Evolutionary conservation across 2,888 invertebrate species (phyloP), one percentile per base, ranked within the genome.

Genomic region (Ametastegia equiseti): DNA sequence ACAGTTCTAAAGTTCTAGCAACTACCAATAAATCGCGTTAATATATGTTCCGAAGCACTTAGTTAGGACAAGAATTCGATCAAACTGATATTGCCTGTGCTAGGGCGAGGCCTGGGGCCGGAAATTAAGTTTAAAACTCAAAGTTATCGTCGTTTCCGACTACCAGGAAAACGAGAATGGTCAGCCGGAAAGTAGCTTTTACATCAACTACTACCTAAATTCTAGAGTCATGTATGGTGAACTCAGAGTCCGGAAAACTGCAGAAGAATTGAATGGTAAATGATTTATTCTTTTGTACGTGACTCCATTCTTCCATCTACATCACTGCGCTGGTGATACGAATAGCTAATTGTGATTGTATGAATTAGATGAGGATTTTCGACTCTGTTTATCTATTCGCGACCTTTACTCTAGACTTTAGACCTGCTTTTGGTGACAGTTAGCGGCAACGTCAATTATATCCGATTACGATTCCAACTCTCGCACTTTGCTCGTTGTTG

Each of bases 71-170:
- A 27, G 71, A 71, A 71, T 45, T 23, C 45, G 71, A 71, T 71
- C 47, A 71, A 30, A 27, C 27, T 30, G 71, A 36, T 67, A 27
- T 71, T 71, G 2, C 23, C 47, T 42, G 0, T 13, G 45, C 47
- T 30, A 30, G 30, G 71, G 71, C 9, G 45, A 71, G 71, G 71
- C 71, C 71, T 3, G 45, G 47, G 71, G 71, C 71, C 71, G 71
- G 71, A 71, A 71, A 71, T 71, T 71, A 71, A 30, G 47, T 71
- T 71, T 71, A 30, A n/a, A 71, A 47, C 42, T 71, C 71, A 45
- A 47, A 47, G 71, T 45, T 30, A 71, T 19, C 23, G 23, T 19
- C 33, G 19, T 65, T 19, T 65, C 65, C n/a, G 6, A 23, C 13
- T 36, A 39, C 19, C 65, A 23, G 19, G 39, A 45, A n/a, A 71